phyloP scores from a whole-genome alignment of 2,888 invertebrate genomes.

The Caenorhabditis drosophilae region DNA sequence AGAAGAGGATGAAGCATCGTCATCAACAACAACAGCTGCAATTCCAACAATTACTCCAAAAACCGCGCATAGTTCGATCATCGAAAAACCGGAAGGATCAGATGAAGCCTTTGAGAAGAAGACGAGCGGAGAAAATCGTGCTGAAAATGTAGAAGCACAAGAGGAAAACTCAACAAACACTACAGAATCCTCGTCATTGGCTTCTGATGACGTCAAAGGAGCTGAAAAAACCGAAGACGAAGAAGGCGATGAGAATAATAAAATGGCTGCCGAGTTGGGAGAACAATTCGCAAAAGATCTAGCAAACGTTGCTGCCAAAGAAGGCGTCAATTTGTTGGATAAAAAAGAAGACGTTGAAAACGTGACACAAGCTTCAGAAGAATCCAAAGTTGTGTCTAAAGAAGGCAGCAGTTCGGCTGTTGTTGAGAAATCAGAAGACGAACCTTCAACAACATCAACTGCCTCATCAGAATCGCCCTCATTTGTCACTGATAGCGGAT shows the following conservation, averaged over 20 bases:
- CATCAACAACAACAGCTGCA: slow-evolving; percentile 18
- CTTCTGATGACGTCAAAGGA: slow-evolving; percentile 3
- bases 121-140: slow-evolving; percentile 12
- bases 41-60: slow-evolving; percentile 30
- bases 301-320: slow-evolving; percentile 7
- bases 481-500: slow-evolving; percentile 9
- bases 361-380: neutral
- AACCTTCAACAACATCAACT: slow-evolving; percentile 14
- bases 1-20: slow-evolving; percentile 1
- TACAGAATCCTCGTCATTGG: neutral
- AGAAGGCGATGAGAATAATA: slow-evolving; percentile 21
- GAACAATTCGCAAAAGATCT: slow-evolving; percentile 33
- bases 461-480: slow-evolving; percentile 1
- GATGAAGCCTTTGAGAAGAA: slow-evolving; percentile 24
- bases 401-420: too few relatives aligned
- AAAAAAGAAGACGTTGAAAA: neutral
- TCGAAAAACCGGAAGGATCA: neutral
- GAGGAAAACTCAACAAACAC: slow-evolving; percentile 10
- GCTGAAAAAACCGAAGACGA: slow-evolving; percentile 8
- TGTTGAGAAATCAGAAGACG: slow-evolving; percentile 22
- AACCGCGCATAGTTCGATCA: slow-evolving; percentile 10
- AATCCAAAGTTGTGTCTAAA: neutral
- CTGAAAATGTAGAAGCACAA: slow-evolving; percentile 13
- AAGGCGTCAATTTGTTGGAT: neutral
- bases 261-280: slow-evolving; percentile 30